Percentiles rank a stretch among this genome's conserved stretches.
These are phyloP conservation scores for Aricia agestis DNA, from an alignment of 1,140 invertebrate species.

Conservation along the genomic window DNA sequence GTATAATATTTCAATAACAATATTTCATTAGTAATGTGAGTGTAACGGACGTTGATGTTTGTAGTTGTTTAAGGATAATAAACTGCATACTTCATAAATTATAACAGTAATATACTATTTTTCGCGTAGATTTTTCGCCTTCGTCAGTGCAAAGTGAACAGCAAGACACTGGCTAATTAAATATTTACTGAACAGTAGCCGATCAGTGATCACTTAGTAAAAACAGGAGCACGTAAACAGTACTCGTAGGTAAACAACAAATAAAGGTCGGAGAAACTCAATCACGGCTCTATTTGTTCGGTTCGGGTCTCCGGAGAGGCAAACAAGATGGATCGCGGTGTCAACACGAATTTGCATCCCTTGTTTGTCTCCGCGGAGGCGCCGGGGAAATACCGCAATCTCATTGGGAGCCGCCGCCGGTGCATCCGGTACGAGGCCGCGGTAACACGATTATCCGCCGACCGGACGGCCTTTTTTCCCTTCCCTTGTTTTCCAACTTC, in stretches of 20 bases:
- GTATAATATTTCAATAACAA: too few species aligned
- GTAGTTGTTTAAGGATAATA: too few species aligned
- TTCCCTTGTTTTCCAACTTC: constrained; percentile 72
- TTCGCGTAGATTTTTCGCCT: too few species aligned
- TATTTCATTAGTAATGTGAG: too few species aligned
- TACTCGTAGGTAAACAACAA: constrained; percentile 31
- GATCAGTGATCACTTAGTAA: neutral
- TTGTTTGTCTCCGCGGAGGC: constrained; percentile 67
- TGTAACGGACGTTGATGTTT: too few species aligned
- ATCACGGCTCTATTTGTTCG: constrained; percentile 68
- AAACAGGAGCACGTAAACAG: neutral
- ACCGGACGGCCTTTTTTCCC: constrained; percentile 69
- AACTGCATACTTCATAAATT: too few species aligned
- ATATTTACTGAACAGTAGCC: neutral
- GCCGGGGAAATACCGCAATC: constrained; percentile 70
- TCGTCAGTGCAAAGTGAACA: neutral
- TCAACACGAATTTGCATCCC: constrained; percentile 75
- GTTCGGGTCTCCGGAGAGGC: constrained; percentile 61
- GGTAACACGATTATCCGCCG: constrained; percentile 73
- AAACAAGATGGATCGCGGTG: constrained; percentile 73
- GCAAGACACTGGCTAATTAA: neutral
- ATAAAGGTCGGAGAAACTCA: constrained; percentile 57
- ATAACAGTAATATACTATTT: too few species aligned
- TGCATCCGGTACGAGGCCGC: constrained; percentile 66
- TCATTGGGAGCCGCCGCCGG: constrained; percentile 66